Evolutionary conservation across 1,140 invertebrate genomes (phyloP).

Genomic region (Drosophila ironensis): DNA sequence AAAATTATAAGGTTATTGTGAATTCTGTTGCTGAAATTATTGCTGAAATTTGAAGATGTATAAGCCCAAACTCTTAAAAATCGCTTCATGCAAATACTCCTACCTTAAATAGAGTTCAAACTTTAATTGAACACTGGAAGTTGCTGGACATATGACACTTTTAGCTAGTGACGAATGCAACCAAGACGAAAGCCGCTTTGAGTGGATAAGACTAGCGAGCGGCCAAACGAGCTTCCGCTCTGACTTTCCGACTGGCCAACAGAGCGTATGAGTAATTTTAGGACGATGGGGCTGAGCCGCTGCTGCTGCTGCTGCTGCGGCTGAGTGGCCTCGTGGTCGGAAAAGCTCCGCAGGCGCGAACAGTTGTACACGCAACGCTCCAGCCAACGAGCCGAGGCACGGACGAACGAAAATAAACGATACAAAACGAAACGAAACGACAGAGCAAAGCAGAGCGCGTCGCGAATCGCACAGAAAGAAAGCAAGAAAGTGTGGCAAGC

Average conservation of each 20-base stretch:
- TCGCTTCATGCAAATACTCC: too few relatives aligned
- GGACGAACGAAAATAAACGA: constrained; percentile 35
- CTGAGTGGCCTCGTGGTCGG: constrained; percentile 71
- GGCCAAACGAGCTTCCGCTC: not conserved
- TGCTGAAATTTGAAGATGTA: too few relatives aligned
- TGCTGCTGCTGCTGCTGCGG: too few relatives aligned
- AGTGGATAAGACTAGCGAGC: not conserved
- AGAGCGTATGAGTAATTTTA: constrained; percentile 38
- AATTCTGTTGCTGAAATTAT: too few relatives aligned
- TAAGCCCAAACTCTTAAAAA: too few relatives aligned
- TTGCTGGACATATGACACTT: too few relatives aligned
- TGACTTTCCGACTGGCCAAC: not conserved
- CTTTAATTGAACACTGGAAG: too few relatives aligned
- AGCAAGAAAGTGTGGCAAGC: constrained; percentile 37
- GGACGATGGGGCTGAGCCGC: too few relatives aligned
- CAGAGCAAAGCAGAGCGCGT: constrained; percentile 51
- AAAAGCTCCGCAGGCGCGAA: constrained; percentile 68
- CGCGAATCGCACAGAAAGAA: constrained; percentile 50
- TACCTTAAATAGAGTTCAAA: too few relatives aligned
- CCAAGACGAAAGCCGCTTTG: too few relatives aligned
- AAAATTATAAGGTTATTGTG: too few relatives aligned
- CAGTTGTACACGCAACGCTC: constrained; percentile 81
- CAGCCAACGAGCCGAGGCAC: constrained; percentile 72
- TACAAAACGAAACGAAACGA: constrained; percentile 11
- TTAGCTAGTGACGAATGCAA: too few relatives aligned